phyloP scores from a whole-genome alignment of 2,888 invertebrate genomes.

The Noctua comes region DNA sequence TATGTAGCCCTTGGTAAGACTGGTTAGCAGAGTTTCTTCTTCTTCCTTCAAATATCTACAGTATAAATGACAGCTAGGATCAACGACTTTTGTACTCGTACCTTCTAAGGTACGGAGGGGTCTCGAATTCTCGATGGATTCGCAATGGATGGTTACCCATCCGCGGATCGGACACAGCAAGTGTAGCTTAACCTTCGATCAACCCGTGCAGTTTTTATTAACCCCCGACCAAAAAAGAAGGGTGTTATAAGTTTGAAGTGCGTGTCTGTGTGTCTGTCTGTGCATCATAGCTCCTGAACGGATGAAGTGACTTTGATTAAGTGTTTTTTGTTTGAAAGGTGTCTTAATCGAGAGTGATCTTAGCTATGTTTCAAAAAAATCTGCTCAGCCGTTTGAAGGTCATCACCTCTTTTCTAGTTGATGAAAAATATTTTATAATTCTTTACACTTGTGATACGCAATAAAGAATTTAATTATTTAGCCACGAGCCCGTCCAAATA shows the following conservation, averaged over 20 bases:
- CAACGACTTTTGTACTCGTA: no score
- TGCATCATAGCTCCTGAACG: no score
- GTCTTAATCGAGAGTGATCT: not conserved
- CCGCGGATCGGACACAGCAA: not conserved
- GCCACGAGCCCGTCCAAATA: not conserved
- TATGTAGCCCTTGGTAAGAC: not conserved
- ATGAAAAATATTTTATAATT: no score
- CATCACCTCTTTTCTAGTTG: no score
- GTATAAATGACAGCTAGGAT: not conserved
- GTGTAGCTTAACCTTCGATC: not conserved
- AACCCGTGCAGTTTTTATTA: not conserved
- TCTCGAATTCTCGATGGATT: not conserved
- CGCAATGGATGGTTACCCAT: not conserved
- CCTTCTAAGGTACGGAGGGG: not conserved
- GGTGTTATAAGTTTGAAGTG: no score
- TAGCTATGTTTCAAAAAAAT: not conserved
- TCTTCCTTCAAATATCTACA: not conserved
- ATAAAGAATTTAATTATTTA: not conserved
- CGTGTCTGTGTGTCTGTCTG: no score
- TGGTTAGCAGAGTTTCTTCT: not conserved
- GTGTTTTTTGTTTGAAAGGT: not conserved
- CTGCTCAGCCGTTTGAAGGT: no score
- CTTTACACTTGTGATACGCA: not conserved
- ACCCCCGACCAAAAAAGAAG: not conserved
- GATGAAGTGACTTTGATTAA: no score